Base-by-base conservation (phyloP, 2,797 vertebrate genomes). In the Aphelocoma californica region DNA sequence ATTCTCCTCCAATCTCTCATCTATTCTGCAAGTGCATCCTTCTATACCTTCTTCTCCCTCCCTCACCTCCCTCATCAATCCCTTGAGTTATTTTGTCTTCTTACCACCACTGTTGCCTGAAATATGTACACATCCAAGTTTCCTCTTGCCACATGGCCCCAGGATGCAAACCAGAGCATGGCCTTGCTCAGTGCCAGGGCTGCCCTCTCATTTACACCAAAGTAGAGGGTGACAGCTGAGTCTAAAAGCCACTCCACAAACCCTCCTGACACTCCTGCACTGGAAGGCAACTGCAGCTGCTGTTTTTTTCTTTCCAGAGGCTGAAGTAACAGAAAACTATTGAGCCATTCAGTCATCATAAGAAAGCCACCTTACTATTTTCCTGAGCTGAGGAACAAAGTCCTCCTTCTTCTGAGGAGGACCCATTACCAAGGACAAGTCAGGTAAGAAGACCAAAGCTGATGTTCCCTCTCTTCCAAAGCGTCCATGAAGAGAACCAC, bases 81-180 rank as follows among this genome's bases (percentile, higher is more conserved):
- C 48, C n/a, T 45, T 2, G 7, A 21, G 3, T 32, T 88, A 25
- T n/a, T 58, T 48, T 45, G 28, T 26, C 31, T 53, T 64, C 14
- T 48, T 45, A 40, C 29, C 24, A 23, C 8, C 31, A 28, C 10
- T 0, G 1, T 6, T 21, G 7, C 18, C 26, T 62, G 24, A 47
- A 7, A 7, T 18, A n/a, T 4, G 14, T 21, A 21, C 66, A 45
- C 9, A 13, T 6, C 40, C 7, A 26, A 29, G 44, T 10, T 62
- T 62, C 54, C 31, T 17, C 26, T 31, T 6, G 4, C 28, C 20
- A 21, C 1, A 0, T 32, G 40, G 13, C 31, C n/a, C 21, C 6
- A 14, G 40, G 45, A 47, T 29, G 24, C 18, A 48, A 62, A 29
- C 11, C 51, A 44, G 29, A 48, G 36, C 47, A 2, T 23, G 71